Conservation (phyloP, 1,140 invertebrate species). For the Aphelenchoides avenae region DNA sequence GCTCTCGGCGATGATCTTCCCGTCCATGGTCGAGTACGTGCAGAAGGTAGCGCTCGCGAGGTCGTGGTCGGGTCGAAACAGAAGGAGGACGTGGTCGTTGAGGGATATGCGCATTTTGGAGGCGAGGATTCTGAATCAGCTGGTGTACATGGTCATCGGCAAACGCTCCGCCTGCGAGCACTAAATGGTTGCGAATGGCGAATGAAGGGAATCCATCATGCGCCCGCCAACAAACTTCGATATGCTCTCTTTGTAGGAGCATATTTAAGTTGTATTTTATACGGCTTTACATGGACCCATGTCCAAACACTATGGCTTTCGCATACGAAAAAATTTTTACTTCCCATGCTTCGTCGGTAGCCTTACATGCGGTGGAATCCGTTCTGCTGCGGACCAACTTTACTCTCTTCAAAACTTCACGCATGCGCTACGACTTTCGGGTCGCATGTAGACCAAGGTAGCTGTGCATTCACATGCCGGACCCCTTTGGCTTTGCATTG, state of each 20-base stretch:
- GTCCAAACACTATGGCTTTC: too few relatives aligned
- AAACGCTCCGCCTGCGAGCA: background rate
- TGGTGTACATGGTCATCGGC: background rate
- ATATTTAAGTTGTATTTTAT: too few relatives aligned
- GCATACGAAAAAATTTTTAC: too few relatives aligned
- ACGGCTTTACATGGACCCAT: too few relatives aligned
- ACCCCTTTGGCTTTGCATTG: too few relatives aligned
- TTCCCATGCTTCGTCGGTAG: too few relatives aligned
- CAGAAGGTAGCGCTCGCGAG: conserved; percentile 3
- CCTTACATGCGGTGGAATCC: too few relatives aligned
- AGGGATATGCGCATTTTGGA: conserved; percentile 21
- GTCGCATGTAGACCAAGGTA: too few relatives aligned
- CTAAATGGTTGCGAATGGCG: background rate
- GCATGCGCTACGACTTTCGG: too few relatives aligned
- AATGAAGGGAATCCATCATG: background rate
- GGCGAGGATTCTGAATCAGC: conserved; percentile 18
- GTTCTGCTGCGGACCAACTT: too few relatives aligned
- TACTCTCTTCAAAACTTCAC: too few relatives aligned
- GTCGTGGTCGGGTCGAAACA: conserved; percentile 13
- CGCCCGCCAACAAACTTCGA: conserved; percentile 15
- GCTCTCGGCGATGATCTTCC: conserved; percentile 19
- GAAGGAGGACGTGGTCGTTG: conserved; percentile 14
- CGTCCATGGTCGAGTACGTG: conserved; percentile 13
- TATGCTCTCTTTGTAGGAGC: conserved; percentile 19
- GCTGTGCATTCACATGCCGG: too few relatives aligned